Conservation (phyloP, 2,888 invertebrate genomes). For the Agelastica alni region DNA sequence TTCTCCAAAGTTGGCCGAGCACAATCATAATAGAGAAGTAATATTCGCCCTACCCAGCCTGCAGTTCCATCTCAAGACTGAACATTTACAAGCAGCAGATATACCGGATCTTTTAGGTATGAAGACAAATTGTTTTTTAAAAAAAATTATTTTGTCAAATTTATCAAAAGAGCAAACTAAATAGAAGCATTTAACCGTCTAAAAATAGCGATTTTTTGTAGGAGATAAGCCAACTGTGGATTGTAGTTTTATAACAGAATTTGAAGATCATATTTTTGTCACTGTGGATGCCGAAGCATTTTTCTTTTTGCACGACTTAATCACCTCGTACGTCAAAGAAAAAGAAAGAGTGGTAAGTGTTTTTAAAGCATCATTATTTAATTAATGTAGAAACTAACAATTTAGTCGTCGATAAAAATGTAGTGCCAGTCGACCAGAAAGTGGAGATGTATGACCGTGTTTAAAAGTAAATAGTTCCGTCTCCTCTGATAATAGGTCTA, state of each 20-base stretch:
- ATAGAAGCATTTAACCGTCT: too few relatives aligned
- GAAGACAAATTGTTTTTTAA: too few relatives aligned
- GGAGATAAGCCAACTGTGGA: conserved; percentile 87
- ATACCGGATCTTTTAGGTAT: conserved; percentile 71
- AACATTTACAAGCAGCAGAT: conserved; percentile 79
- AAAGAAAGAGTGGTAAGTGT: conserved; percentile 77
- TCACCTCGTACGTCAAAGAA: conserved; percentile 94
- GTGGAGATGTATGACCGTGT: too few relatives aligned
- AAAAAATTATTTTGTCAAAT: too few relatives aligned
- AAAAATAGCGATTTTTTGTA: too few relatives aligned
- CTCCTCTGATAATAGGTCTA: too few relatives aligned
- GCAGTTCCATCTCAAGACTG: conserved; percentile 90
- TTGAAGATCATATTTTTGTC: conserved; percentile 97
- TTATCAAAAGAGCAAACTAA: too few relatives aligned
- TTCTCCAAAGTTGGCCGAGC: conserved; percentile 69
- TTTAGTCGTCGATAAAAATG: too few relatives aligned
- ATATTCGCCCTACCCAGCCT: conserved; percentile 94
- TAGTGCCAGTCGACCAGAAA: too few relatives aligned
- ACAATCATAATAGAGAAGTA: conserved; percentile 88
- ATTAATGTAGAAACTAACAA: too few relatives aligned
- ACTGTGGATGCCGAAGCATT: conserved; percentile 98
- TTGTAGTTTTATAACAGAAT: conserved; percentile 97
- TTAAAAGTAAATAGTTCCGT: too few relatives aligned
- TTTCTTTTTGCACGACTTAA: conserved; percentile 95
- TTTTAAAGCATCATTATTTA: conserved; percentile 13